Evolutionary conservation across 2,113 vertebrate species (phyloP), one percentile per base, ranked within the genome.

Genomic region (Willisornis vidua): DNA sequence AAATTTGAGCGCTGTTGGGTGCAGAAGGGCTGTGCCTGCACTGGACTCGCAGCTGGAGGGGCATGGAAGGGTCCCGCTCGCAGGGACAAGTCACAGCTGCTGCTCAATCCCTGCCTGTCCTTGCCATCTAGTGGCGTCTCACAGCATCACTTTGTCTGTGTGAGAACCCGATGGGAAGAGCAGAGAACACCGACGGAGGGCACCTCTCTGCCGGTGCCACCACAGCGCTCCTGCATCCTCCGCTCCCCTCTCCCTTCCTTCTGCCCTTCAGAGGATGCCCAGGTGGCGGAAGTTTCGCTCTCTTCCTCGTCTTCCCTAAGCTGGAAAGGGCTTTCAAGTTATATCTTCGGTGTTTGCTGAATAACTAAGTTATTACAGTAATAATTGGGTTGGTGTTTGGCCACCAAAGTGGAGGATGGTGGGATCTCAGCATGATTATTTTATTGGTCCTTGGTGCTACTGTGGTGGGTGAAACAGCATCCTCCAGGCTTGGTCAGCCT

Each of bases 201-300:
- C 2, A 55, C 31, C 3, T 9, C 39, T 41, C 39, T 41, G 39
- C 39, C 39, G 9, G 39, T 41, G 39, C 39, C 39, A 41, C 39
- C 39, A 12, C 39, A 41, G 10, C 39, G 4, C 22, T 85, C 17
- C 46, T 10, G 52, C 43, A 6, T 15, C 35, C 49, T 85, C 35
- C 66, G 2, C 0, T 23, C 45, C 0, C 0, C 29, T 23, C 29
- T 14, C 14, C 39, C 48, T n/a, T n/a, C n/a, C n/a, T n/a, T n/a
- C n/a, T n/a, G 33, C 23, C 19, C 37, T 66, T 52, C 39, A n/a
- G n/a, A n/a, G n/a, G n/a, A n/a, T 9, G 19, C 33, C 9, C 33
- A 4, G 12, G 26, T 13, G 37, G 6, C 8, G 15, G 33, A 52
- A 23, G 16, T 3, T 58, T 82, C 19, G 33, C n/a, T n/a, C 5